A percentile compares a stretch with the other conserved stretches of the same genome.
phyloP scores from a whole-genome alignment of 2,113 vertebrate genomes.

The Danionella cerebrum region DNA sequence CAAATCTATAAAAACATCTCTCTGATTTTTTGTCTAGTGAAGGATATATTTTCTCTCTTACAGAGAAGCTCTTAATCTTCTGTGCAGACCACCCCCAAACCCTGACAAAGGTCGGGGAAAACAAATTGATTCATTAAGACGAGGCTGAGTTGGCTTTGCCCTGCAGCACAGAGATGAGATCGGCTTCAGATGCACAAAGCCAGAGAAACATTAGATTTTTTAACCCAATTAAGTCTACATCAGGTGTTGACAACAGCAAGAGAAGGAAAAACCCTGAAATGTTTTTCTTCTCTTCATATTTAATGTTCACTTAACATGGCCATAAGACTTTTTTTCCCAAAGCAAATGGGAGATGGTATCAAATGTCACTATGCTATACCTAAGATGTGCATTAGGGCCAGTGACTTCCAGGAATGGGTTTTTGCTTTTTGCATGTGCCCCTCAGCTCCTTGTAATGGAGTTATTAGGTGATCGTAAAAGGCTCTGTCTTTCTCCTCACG shows the following conservation, averaged over 20 bases:
- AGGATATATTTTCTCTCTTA: slow-evolving; percentile 20
- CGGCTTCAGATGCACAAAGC: slow-evolving; percentile 46
- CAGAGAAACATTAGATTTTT: slow-evolving; percentile 59
- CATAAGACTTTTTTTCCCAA: slow-evolving; percentile 51
- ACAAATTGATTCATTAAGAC: slow-evolving; percentile 46
- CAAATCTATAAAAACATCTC: not conserved
- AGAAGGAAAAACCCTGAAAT: slow-evolving; percentile 51
- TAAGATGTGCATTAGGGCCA: slow-evolving; percentile 70
- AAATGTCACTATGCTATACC: slow-evolving; percentile 71
- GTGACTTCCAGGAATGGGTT: slow-evolving; percentile 65
- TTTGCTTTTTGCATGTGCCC: slow-evolving; percentile 53
- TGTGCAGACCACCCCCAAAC: slow-evolving; percentile 23
- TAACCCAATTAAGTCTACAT: slow-evolving; percentile 64
- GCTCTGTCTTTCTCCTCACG: slow-evolving; percentile 51
- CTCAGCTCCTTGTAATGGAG: slow-evolving; percentile 66
- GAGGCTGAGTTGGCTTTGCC: slow-evolving; percentile 34
- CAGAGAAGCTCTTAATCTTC: slow-evolving; percentile 30
- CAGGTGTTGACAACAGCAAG: slow-evolving; percentile 59
- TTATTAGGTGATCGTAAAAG: slow-evolving; percentile 75
- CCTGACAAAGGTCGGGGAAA: slow-evolving; percentile 42
- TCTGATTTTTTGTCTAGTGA: not conserved
- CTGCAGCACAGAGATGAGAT: slow-evolving; percentile 25
- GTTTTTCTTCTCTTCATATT: slow-evolving; percentile 64
- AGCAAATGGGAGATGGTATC: slow-evolving; percentile 63
- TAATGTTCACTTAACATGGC: slow-evolving; percentile 69